A percentile compares a stretch with the other conserved stretches of the same genome.
These are phyloP conservation scores for Drepana falcataria DNA, from an alignment of 2,888 invertebrate genomes.

Conservation along the genomic window DNA sequence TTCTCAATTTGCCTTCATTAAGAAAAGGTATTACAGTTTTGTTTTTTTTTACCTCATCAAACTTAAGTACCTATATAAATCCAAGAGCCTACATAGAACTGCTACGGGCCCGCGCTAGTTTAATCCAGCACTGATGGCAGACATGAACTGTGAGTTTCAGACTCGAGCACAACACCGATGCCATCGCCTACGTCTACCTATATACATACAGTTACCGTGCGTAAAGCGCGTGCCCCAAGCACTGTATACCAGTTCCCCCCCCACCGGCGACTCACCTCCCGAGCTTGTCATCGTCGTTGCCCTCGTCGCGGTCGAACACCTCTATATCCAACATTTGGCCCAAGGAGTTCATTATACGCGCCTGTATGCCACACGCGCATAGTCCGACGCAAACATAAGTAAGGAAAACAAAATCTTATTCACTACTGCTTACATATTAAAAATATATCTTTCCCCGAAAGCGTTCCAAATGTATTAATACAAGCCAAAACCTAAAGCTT, in stretches of 20 bases:
- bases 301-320: slow-evolving; percentile 92
- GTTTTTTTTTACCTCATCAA: no score
- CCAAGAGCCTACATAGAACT: no score
- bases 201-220: slow-evolving; percentile 12
- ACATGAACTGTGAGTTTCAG: not conserved
- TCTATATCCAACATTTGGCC: slow-evolving; percentile 87
- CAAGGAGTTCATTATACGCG: slow-evolving; percentile 80
- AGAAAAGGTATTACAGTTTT: no score
- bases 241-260: slow-evolving; percentile 11
- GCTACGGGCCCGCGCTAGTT: no score
- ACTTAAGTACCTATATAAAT: no score
- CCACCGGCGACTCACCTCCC: slow-evolving; percentile 84
- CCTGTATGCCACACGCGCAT: slow-evolving; percentile 65
- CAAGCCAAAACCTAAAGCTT: slow-evolving; percentile 16
- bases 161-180: not conserved
- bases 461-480: slow-evolving; percentile 14
- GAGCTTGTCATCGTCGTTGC: slow-evolving; percentile 90
- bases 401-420: slow-evolving; percentile 69
- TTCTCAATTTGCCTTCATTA: no score
- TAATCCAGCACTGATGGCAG: no score
- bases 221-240: slow-evolving; percentile 29
- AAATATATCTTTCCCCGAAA: slow-evolving; percentile 9
- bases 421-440: slow-evolving; percentile 35
- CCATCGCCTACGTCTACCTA: not conserved
- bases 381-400: slow-evolving; percentile 72